phyloP scores from a whole-genome alignment of 2,888 invertebrate genomes.

The Strigamia transsilvanica region DNA sequence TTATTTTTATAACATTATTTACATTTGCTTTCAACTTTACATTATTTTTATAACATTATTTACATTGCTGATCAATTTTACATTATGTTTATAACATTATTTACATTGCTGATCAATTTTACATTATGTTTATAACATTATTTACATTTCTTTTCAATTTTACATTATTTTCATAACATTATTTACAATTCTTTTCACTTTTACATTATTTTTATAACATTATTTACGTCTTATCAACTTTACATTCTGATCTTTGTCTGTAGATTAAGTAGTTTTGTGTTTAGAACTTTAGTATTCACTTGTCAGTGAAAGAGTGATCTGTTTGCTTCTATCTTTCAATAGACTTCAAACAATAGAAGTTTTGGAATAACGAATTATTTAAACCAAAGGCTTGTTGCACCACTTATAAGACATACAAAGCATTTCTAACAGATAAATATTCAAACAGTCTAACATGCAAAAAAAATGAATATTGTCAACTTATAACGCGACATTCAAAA shows the following conservation, averaged over 20 bases:
- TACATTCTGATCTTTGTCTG: background rate
- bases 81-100: background rate
- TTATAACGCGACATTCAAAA: too few relatives aligned
- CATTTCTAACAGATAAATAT: background rate
- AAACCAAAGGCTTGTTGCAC: constrained; percentile 17
- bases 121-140: background rate
- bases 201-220: background rate
- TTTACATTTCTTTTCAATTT: background rate
- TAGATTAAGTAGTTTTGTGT: background rate
- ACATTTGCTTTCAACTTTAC: background rate
- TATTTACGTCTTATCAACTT: background rate
- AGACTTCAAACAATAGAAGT: background rate
- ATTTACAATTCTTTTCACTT: background rate
- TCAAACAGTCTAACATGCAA: background rate
- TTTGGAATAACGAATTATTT: background rate
- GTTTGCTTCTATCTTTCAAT: background rate
- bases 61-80: background rate
- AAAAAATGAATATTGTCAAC: too few relatives aligned
- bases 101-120: background rate
- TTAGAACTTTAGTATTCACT: background rate
- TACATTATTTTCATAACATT: background rate
- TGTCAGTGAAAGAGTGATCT: constrained; percentile 8
- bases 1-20: too few relatives aligned
- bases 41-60: background rate
- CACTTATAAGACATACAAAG: constrained; percentile 13